phyloP scores from a whole-genome alignment of 2,797 vertebrate species.

The Adelosebastes latens region DNA sequence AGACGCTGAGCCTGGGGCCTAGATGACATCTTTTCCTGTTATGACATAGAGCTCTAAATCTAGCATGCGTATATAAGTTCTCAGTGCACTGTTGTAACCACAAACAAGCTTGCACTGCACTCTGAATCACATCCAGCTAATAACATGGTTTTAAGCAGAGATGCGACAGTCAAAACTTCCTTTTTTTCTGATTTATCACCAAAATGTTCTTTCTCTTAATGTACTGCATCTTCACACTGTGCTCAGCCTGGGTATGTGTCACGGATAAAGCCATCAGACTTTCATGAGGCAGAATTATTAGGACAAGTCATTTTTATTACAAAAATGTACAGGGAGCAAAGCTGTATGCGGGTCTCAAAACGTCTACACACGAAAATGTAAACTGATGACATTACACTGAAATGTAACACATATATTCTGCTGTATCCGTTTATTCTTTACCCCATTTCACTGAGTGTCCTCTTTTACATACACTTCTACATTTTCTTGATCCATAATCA shows the following conservation, averaged over 20 bases:
- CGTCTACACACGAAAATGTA: neutral
- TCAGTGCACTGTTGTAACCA: slow-evolving; percentile 43
- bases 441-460: neutral
- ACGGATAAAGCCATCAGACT: neutral
- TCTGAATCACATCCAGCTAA: slow-evolving; percentile 46
- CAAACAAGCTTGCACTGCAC: slow-evolving; percentile 40
- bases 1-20: neutral
- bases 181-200: neutral
- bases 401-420: neutral
- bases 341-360: neutral
- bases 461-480: neutral
- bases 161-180: neutral
- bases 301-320: neutral
- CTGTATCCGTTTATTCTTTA: neutral
- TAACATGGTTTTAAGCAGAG: neutral
- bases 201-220: neutral
- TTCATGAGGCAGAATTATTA: neutral
- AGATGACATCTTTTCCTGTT: slow-evolving; percentile 76
- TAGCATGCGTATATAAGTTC: slow-evolving; percentile 36
- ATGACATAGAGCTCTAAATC: slow-evolving; percentile 68
- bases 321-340: neutral
- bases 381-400: neutral
- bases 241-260: neutral
- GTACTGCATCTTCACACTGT: neutral
- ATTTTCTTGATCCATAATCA: slow-evolving; percentile 17